Percentiles rank a stretch among this genome's conserved stretches.
Conservation (phyloP, 2,113 vertebrate genomes). For the Morone chrysops region DNA sequence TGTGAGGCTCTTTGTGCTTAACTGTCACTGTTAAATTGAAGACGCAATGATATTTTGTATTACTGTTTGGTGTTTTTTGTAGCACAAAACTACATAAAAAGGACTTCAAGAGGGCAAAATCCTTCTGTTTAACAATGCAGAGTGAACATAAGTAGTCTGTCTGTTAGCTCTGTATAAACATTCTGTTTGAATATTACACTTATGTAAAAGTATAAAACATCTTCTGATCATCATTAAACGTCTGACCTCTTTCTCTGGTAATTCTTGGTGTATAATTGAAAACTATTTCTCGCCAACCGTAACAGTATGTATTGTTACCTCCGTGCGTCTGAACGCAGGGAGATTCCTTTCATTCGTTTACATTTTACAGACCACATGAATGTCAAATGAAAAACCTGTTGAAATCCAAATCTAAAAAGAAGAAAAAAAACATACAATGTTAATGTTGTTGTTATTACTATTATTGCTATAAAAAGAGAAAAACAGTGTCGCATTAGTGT, state of each 20-base stretch:
- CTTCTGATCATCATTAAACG: constrained; percentile 28
- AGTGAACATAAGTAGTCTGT: constrained; percentile 30
- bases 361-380: constrained; percentile 83
- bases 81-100: constrained; percentile 44
- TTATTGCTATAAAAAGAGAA: constrained; percentile 58
- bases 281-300: constrained; percentile 25
- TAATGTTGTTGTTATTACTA: constrained; percentile 64
- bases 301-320: constrained; percentile 37
- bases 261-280: constrained; percentile 54
- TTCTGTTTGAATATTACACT: constrained; percentile 49
- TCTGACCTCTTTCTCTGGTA: constrained; percentile 50
- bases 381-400: constrained; percentile 71
- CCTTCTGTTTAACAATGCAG: constrained; percentile 16
- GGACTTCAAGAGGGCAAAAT: constrained; percentile 17
- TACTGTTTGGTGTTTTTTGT: constrained; percentile 64
- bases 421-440: constrained; percentile 42
- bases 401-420: constrained; percentile 58
- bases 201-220: constrained; percentile 51
- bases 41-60: constrained; percentile 48
- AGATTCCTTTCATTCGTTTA: constrained; percentile 72
- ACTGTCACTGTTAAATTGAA: constrained; percentile 49
- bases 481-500: constrained; percentile 60
- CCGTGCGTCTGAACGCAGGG: constrained; percentile 20
- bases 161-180: constrained; percentile 51
- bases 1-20: constrained; percentile 59